Conservation (phyloP, 2,113 vertebrate genomes). For the Salvelinus sp. region DNA sequence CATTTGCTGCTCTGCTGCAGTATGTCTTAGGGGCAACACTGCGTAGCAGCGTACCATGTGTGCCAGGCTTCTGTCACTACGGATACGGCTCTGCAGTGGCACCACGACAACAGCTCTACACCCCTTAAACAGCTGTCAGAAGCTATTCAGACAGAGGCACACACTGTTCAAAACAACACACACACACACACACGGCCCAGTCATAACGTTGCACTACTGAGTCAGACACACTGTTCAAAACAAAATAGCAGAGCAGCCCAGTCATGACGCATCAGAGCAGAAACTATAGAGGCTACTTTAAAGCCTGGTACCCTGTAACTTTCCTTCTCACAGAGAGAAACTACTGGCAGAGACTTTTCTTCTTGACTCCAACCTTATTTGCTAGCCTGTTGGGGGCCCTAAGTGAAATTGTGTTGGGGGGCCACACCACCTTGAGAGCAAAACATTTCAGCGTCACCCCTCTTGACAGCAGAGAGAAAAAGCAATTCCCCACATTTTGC, state of each 20-base stretch:
- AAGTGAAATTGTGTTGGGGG: too few species aligned
- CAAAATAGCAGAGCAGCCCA: background rate
- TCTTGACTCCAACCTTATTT: constrained; percentile 12
- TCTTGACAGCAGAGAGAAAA: too few species aligned
- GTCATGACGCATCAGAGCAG: background rate
- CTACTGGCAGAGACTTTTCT: constrained; percentile 24
- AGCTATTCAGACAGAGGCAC: constrained; percentile 22
- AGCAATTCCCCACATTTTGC: too few species aligned
- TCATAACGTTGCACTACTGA: background rate
- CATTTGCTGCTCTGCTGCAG: constrained; percentile 57
- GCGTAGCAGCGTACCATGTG: constrained; percentile 24
- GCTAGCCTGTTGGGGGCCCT: too few species aligned
- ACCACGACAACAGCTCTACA: constrained; percentile 2
- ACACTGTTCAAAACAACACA: constrained; percentile 9
- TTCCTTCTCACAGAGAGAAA: constrained; percentile 4
- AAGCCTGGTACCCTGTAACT: background rate
- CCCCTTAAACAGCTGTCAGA: constrained; percentile 51
- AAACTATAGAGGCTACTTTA: background rate
- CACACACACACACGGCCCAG: background rate
- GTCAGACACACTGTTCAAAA: background rate
- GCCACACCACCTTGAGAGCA: too few species aligned
- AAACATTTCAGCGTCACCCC: too few species aligned
- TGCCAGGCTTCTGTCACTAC: constrained; percentile 49
- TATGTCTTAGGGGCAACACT: constrained; percentile 15
- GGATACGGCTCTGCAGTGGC: constrained; percentile 39